Base-by-base conservation (phyloP, 2,113 vertebrate genomes). In the Rattus rattus region DNA sequence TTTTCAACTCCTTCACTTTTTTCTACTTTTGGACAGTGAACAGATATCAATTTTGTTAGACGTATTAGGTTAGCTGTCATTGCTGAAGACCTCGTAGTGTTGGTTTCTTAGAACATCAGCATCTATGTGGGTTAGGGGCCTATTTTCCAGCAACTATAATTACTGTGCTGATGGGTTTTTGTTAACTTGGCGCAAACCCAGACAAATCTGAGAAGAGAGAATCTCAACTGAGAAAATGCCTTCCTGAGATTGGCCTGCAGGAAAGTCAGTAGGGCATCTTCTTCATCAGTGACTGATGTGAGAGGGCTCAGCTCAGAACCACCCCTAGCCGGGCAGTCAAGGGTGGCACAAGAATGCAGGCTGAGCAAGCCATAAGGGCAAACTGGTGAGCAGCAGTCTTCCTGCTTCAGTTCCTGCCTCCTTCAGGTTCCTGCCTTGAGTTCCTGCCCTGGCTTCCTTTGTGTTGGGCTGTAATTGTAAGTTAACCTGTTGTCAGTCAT, bases 41-140 rank as follows among this genome's bases (percentile, higher is more conserved):
- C n/a, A 91, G 43, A 52, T 39, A 83, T 96, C 72, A 72, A 79
- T 84, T 24, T 87, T 94, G 94, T 47, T 92, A 79, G 84, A 94
- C 72, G 1, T 61, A 39, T 33, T 93, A 63, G 61, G 65, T 83
- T 65, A 91, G 14, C n/a, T 93, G 20, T 79, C 22, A 92, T 91
- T 76, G 95, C 54, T 92, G 59, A 73, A 93, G 89, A 61, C 22
- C 2, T 75, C 54, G 7, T 43, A 49, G 84, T 79, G 0, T 79
- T 93, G 20, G 26, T 90, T 97, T 79, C 59, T 93, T 49, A 91
- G 47, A 88, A 61, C 79, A 77, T 72, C 56, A 96, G 49, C 7
- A 8, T 61, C 59, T 7, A 19, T 17, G n/a, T 49, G 14, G 36
- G 4, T 63, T 26, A 67, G 28, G 59, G 39, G 20, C 30, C 77